Conservation (phyloP, 2,797 vertebrate genomes). For the Novumbra hubbsi region DNA sequence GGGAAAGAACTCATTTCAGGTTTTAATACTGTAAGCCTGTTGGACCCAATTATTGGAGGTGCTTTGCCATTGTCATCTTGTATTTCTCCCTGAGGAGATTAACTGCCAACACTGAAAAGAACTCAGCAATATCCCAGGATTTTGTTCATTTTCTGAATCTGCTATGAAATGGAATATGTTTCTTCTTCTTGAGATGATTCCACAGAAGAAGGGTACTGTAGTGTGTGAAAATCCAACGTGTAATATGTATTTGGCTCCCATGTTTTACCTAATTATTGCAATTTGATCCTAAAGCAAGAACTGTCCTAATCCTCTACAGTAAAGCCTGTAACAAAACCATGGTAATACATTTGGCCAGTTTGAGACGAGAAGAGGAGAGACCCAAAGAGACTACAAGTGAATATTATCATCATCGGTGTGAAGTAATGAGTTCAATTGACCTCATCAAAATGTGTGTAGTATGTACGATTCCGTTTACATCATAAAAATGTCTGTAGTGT, state of each 20-base stretch:
- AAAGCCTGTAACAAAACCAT: constrained; percentile 69
- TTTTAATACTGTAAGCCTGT: constrained; percentile 86
- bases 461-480: too few species aligned
- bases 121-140: constrained; percentile 71
- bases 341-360: constrained; percentile 68
- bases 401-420: constrained; percentile 39
- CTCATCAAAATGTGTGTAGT: too few species aligned
- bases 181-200: constrained; percentile 49
- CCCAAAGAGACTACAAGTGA: constrained; percentile 30
- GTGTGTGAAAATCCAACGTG: constrained; percentile 58
- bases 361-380: constrained; percentile 64
- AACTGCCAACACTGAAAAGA: constrained; percentile 70
- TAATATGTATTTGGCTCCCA: constrained; percentile 67
- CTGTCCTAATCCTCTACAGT: constrained; percentile 69
- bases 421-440: constrained; percentile 21
- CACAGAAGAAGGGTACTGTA: constrained; percentile 16
- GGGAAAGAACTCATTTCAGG: constrained; percentile 82
- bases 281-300: constrained; percentile 76
- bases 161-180: constrained; percentile 74
- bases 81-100: constrained; percentile 83
- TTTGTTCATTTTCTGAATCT: constrained; percentile 71
- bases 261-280: constrained; percentile 78
- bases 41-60: constrained; percentile 86
- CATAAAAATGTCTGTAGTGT: too few species aligned
- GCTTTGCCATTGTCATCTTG: constrained; percentile 80